phyloP scores from a whole-genome alignment of 2,113 vertebrate species.

The Otolemur garnettii region DNA sequence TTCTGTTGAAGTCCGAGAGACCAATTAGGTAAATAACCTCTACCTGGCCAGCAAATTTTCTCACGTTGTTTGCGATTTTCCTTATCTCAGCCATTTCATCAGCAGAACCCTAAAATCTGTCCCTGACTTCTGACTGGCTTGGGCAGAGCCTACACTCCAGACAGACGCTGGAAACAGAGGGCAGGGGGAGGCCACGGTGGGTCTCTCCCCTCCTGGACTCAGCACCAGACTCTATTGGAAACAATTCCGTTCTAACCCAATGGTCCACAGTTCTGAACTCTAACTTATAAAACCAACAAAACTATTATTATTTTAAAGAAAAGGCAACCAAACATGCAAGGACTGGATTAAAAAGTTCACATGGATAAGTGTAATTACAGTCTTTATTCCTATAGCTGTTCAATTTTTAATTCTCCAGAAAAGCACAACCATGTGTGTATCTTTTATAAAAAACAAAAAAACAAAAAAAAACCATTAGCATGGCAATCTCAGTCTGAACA shows the following conservation, averaged over 20 bases:
- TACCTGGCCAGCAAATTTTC: not conserved
- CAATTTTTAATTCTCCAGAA: conserved; percentile 42
- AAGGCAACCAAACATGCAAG: not conserved
- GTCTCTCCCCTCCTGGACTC: not conserved
- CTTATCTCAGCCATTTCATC: not conserved
- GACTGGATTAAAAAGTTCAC: conserved; percentile 9
- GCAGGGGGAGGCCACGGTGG: accelerated
- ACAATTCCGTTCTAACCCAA: not conserved
- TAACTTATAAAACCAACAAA: not conserved
- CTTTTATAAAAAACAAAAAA: not conserved
- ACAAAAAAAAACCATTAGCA: not conserved
- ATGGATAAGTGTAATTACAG: not conserved
- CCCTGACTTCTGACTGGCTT: not conserved
- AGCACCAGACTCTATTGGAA: not conserved
- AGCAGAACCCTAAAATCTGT: not conserved
- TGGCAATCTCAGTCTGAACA: not conserved
- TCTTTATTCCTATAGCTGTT: not conserved
- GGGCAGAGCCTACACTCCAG: not conserved
- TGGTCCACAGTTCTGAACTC: not conserved
- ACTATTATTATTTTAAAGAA: not conserved
- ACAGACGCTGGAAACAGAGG: not conserved
- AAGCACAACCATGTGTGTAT: not conserved
- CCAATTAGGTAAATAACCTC: not conserved
- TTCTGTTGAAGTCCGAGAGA: not conserved
- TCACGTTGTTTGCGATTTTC: not conserved